Evolutionary conservation across 2,888 invertebrate species (phyloP).

Genomic region (Cerceris ruficornis): DNA sequence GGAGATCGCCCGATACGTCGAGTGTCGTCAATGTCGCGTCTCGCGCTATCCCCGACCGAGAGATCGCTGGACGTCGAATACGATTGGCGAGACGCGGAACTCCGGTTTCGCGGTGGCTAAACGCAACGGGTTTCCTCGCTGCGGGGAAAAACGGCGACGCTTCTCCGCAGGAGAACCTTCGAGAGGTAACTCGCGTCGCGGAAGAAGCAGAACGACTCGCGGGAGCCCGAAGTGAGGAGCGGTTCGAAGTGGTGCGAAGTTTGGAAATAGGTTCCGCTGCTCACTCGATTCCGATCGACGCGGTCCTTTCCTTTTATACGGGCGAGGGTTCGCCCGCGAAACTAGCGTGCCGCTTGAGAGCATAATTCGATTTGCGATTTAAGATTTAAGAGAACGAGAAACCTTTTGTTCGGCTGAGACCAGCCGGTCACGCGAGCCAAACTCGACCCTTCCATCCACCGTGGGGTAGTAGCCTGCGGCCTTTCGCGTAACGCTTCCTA

Average conservation of each 20-base stretch:
- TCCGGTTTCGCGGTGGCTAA: background rate
- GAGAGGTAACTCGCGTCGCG: constrained; percentile 14
- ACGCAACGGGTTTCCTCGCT: background rate
- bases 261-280: constrained; percentile 78
- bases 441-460: constrained; percentile 18
- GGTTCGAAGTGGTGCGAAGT: constrained; percentile 74
- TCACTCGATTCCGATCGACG: constrained; percentile 73
- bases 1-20: background rate
- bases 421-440: constrained; percentile 77
- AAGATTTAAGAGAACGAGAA: constrained; percentile 77
- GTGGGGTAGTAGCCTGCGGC: constrained; percentile 23
- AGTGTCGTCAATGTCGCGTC: background rate
- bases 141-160: background rate
- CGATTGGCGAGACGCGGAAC: background rate
- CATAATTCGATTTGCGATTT: constrained; percentile 80
- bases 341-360: constrained; percentile 78
- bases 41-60: background rate
- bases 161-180: constrained; percentile 2
- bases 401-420: constrained; percentile 80
- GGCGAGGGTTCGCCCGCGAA: constrained; percentile 58
- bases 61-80: background rate
- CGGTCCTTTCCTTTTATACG: constrained; percentile 74
- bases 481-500: constrained; percentile 38
- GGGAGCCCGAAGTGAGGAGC: constrained; percentile 79
- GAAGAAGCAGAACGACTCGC: too few species aligned